Percentiles rank a stretch among this genome's conserved stretches.
phyloP scores from a whole-genome alignment of 1,140 invertebrate species.

The Hirudo medicinalis region DNA sequence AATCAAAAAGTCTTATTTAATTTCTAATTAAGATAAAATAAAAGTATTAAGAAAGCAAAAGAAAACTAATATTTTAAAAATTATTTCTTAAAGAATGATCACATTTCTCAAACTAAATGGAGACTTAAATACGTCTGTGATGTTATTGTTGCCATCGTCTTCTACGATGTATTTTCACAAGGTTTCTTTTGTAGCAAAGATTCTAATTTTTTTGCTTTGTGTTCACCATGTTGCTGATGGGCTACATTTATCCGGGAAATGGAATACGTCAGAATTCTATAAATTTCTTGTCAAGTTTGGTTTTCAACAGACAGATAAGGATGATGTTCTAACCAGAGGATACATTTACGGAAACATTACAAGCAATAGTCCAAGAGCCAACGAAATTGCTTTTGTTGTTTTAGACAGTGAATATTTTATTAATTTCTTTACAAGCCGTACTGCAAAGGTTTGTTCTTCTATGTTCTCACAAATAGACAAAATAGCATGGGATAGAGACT shows the following conservation, averaged over 20 bases:
- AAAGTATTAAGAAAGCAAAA: too few relatives aligned
- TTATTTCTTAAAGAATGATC: too few relatives aligned
- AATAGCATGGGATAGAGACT: conserved; percentile 68
- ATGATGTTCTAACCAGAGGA: conserved; percentile 59
- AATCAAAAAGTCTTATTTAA: too few relatives aligned
- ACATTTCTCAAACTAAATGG: too few relatives aligned
- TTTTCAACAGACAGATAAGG: conserved; percentile 83
- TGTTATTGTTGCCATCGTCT: too few relatives aligned
- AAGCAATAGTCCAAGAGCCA: conserved; percentile 49
- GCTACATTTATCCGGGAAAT: conserved; percentile 37
- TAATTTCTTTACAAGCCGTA: conserved; percentile 69
- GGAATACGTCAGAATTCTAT: conserved; percentile 57
- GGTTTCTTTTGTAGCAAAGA: too few relatives aligned
- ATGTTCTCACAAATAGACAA: conserved; percentile 73
- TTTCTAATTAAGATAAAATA: too few relatives aligned
- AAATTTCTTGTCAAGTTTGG: conserved; percentile 86
- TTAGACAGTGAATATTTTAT: conserved; percentile 72
- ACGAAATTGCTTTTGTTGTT: conserved; percentile 66
- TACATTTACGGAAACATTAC: conserved; percentile 91
- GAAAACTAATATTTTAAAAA: too few relatives aligned
- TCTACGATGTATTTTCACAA: too few relatives aligned
- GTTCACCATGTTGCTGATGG: neutral
- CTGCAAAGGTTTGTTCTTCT: conserved; percentile 52
- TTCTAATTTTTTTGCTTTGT: too few relatives aligned
- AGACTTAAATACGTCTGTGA: too few relatives aligned